phyloP scores from a whole-genome alignment of 1,140 invertebrate species.

The Arctopsyche grandis region DNA sequence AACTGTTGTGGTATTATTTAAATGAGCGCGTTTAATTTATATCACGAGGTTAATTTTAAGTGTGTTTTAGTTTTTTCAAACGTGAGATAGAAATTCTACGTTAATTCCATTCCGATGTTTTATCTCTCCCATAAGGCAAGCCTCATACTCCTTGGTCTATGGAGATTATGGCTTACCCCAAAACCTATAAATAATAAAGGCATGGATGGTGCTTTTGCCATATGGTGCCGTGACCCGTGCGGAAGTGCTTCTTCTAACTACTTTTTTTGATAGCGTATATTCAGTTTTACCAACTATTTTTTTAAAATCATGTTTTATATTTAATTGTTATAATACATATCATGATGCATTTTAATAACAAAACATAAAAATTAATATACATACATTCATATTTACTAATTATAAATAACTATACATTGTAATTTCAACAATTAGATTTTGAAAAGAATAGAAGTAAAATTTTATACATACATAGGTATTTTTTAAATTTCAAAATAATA shows the following conservation, averaged over 20 bases:
- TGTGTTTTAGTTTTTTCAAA: background rate
- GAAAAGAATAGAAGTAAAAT: too few relatives aligned
- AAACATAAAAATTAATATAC: too few relatives aligned
- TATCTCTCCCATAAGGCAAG: slow-evolving; percentile 42
- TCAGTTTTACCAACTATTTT: background rate
- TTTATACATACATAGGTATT: too few relatives aligned
- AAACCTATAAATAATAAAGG: slow-evolving; percentile 48
- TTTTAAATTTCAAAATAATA: too few relatives aligned
- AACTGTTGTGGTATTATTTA: background rate
- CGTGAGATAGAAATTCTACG: slow-evolving; percentile 3
- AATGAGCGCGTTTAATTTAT: background rate
- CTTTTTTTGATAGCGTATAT: background rate
- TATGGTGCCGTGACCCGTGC: slow-evolving; percentile 37
- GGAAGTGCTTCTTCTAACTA: slow-evolving; percentile 31
- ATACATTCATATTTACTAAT: too few relatives aligned
- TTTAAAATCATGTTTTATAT: background rate
- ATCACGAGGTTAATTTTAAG: background rate
- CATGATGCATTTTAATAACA: too few relatives aligned
- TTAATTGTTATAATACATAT: background rate
- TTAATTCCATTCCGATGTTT: slow-evolving; percentile 39
- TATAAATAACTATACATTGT: too few relatives aligned
- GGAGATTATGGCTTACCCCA: slow-evolving; percentile 47
- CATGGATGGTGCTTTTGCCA: slow-evolving; percentile 31
- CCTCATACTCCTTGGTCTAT: slow-evolving; percentile 26
- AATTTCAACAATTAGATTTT: too few relatives aligned